phyloP scores from a whole-genome alignment of 92 coral and sea anemone genomes.

The Hydrozoanthus gracilis region DNA sequence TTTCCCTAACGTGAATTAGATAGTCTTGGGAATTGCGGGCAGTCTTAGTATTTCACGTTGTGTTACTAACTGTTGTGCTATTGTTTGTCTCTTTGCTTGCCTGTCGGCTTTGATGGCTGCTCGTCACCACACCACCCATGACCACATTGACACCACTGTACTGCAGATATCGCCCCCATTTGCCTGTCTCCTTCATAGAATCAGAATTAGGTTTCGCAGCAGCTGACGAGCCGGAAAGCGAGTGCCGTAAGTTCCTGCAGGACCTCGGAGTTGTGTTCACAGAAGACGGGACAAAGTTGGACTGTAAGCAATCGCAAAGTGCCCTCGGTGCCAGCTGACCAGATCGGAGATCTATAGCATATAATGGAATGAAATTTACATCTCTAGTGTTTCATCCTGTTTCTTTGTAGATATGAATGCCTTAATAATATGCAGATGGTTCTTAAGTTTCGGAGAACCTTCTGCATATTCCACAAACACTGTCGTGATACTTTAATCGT shows the following conservation, averaged over 20 bases:
- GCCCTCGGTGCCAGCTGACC: slow-evolving; percentile 70
- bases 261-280: slow-evolving; percentile 88
- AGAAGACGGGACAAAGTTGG: slow-evolving; percentile 89
- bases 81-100: slow-evolving; percentile 27
- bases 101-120: slow-evolving; percentile 27
- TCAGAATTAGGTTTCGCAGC: slow-evolving; percentile 99
- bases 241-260: slow-evolving; percentile 91
- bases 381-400: slow-evolving; percentile 12
- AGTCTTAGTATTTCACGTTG: not conserved
- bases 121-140: slow-evolving; percentile 35
- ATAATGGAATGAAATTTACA: not conserved
- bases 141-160: slow-evolving; percentile 27
- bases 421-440: slow-evolving; percentile 24
- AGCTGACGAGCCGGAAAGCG: slow-evolving; percentile 63
- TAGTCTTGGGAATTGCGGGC: not conserved
- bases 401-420: not conserved
- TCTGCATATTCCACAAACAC: slow-evolving; percentile 31
- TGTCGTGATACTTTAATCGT: not conserved
- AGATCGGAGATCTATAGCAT: not conserved
- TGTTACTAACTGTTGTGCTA: slow-evolving; percentile 29
- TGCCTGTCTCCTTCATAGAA: slow-evolving; percentile 98
- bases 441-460: slow-evolving; percentile 19
- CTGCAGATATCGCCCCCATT: slow-evolving; percentile 96
- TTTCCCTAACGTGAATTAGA: too few species aligned
- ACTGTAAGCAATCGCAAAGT: slow-evolving; percentile 93